Conservation (phyloP, 2,888 invertebrate genomes). For the Cryptocephalus moraei region DNA sequence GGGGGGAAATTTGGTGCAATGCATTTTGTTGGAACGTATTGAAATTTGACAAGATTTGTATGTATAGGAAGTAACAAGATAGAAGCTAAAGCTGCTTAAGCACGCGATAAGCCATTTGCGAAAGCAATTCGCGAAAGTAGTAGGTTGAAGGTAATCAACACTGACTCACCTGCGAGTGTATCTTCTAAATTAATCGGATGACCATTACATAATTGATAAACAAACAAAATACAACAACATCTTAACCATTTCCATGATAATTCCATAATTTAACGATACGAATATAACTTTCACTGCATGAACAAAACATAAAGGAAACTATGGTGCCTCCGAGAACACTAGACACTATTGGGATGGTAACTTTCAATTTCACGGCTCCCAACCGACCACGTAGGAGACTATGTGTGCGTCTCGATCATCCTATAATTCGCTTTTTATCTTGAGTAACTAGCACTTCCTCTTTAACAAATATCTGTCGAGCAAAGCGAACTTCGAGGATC, state of each 20-base stretch:
- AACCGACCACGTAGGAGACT: too few relatives aligned
- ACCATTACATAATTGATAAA: constrained; percentile 35
- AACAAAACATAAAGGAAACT: too few relatives aligned
- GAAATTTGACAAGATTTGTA: neutral
- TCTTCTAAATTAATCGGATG: constrained; percentile 35
- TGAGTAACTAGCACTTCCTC: too few relatives aligned
- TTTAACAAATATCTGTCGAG: too few relatives aligned
- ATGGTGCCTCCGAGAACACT: too few relatives aligned
- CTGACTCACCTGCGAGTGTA: constrained; percentile 37
- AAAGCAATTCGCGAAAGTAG: neutral
- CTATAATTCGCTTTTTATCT: too few relatives aligned
- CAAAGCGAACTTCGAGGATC: too few relatives aligned
- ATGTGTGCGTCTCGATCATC: too few relatives aligned
- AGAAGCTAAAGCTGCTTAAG: too few relatives aligned
- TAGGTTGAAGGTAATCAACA: constrained; percentile 5
- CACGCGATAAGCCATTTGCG: too few relatives aligned
- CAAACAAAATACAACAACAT: constrained; percentile 29
- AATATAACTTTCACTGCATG: constrained; percentile 1
- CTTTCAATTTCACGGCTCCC: too few relatives aligned
- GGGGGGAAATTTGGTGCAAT: neutral
- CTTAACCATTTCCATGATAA: constrained; percentile 31
- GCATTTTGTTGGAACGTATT: neutral
- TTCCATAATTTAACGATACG: constrained; percentile 22
- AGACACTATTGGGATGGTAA: too few relatives aligned
- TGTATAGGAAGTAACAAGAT: neutral